Evolutionary conservation across 92 coral and sea anemone species (phyloP), one percentile per base, ranked within the genome.

Genomic region (Phymanthus crucifer): DNA sequence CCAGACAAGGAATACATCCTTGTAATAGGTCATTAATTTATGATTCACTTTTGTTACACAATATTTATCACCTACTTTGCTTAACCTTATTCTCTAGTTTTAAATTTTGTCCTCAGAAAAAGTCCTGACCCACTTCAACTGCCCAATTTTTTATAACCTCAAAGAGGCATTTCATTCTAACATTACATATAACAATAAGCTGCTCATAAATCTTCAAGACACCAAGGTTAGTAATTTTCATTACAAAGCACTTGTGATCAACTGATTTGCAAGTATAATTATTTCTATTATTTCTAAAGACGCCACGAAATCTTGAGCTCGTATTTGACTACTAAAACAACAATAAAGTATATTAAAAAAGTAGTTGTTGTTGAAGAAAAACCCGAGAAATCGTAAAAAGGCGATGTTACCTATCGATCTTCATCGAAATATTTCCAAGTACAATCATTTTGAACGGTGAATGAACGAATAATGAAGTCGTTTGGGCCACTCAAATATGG

Each of bases 401-500:
- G 24, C 10, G 45, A 19, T 2, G 19, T 10, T 10, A n/a, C 11
- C 37, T 24, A 75, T 23, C 8, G 46, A 10, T 13, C 65, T 11
- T 19, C 47, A 70, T 61, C 72, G 72, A 77, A 61, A 61, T 35
- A 23, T 36, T 35, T 23, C 23, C 12, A 12, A 35, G 38, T 12
- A 27, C 32, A 32, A 21, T 6, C 2, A 16, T 52, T 38, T 32
- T 36, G 2, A 23, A 12, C 68, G 24, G n/a, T 26, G 57, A 35
- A 61, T 64, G 75, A 69, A 69, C 87, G 86, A 81, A 80, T 72
- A 75, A 80, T 33, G 70, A 26, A 61, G 76, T 40, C 37, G 83
- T 50, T 79, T 78, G 83, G 90, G 6, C 57, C 78, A 75, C 89
- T 89, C 90, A 91, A 91, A 89, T 89, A 89, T 86, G 96, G 96